Percentiles rank a stretch among this genome's conserved stretches.
Evolutionary conservation across 2,888 invertebrate species (phyloP).

Genomic region (Halocaridina rubra): DNA sequence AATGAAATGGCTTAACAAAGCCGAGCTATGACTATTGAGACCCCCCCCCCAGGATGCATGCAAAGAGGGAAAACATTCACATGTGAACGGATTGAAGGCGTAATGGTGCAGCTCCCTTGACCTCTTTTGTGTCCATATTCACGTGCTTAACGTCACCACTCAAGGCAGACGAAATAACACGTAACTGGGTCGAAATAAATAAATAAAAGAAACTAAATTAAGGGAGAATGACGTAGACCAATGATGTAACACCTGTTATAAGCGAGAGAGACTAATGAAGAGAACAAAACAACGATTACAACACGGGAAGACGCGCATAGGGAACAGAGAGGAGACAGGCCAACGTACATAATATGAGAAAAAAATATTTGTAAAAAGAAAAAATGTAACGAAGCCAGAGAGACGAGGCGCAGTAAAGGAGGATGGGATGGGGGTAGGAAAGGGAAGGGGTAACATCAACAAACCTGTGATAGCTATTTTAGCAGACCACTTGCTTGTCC

Average conservation of each 20-base stretch:
- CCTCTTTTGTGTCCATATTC: neutral
- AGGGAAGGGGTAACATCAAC: constrained; percentile 69
- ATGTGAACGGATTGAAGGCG: neutral
- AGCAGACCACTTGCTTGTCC: constrained; percentile 99
- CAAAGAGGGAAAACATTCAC: too few relatives aligned
- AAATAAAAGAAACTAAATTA: neutral
- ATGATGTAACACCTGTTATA: too few relatives aligned
- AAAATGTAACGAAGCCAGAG: constrained; percentile 11
- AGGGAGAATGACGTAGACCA: neutral
- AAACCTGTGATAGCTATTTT: constrained; percentile 99
- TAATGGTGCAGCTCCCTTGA: neutral
- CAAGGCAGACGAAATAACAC: constrained; percentile 27
- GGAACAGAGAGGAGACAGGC: neutral
- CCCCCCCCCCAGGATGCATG: too few relatives aligned
- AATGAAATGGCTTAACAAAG: too few relatives aligned
- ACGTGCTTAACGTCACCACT: neutral
- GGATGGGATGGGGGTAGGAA: neutral
- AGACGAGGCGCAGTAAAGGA: constrained; percentile 1
- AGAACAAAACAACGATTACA: neutral
- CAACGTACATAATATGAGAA: neutral
- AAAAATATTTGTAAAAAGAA: neutral
- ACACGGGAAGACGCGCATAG: neutral
- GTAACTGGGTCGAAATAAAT: constrained; percentile 12
- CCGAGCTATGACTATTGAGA: too few relatives aligned
- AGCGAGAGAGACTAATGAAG: neutral